These are phyloP conservation scores for Coregonus ussuriensis DNA, from an alignment of 2,797 vertebrate species.

Conservation along the genomic window DNA sequence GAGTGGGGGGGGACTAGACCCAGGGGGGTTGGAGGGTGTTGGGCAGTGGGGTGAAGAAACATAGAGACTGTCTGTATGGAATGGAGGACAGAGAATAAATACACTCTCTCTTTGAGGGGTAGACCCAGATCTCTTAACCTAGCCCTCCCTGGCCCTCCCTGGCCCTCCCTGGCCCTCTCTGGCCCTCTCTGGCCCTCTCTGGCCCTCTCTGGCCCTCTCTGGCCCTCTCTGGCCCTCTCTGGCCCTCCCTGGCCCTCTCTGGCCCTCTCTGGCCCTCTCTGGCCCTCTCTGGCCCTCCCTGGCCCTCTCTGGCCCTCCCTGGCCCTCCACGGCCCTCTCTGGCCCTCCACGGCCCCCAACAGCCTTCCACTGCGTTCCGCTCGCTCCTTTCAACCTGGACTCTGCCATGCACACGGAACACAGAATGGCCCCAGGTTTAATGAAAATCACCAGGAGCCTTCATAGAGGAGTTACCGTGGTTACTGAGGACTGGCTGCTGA, in stretches of 20 bases:
- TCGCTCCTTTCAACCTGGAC: slow-evolving; percentile 69
- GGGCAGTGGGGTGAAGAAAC: slow-evolving; percentile 6
- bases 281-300: no score
- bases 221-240: no score
- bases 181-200: no score
- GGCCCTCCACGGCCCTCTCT: no score
- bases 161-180: no score
- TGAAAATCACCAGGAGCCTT: slow-evolving; percentile 62
- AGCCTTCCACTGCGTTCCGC: slow-evolving; percentile 75
- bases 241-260: no score
- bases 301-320: slow-evolving; percentile 36
- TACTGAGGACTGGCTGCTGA: slow-evolving; percentile 45
- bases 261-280: no score
- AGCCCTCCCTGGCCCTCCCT: slow-evolving; percentile 52
- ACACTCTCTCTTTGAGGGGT: background rate
- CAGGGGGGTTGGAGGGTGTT: slow-evolving; percentile 8
- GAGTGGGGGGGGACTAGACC: slow-evolving; percentile 19
- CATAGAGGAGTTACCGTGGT: slow-evolving; percentile 61
- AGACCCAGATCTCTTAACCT: slow-evolving; percentile 47
- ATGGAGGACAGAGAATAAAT: background rate
- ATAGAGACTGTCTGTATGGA: background rate
- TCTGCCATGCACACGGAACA: slow-evolving; percentile 47
- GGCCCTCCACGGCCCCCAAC: slow-evolving; percentile 55
- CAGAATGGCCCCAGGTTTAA: slow-evolving; percentile 43
- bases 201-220: no score